Conservation (phyloP, 2,113 vertebrate genomes). For the Sapayoa aenigma region DNA sequence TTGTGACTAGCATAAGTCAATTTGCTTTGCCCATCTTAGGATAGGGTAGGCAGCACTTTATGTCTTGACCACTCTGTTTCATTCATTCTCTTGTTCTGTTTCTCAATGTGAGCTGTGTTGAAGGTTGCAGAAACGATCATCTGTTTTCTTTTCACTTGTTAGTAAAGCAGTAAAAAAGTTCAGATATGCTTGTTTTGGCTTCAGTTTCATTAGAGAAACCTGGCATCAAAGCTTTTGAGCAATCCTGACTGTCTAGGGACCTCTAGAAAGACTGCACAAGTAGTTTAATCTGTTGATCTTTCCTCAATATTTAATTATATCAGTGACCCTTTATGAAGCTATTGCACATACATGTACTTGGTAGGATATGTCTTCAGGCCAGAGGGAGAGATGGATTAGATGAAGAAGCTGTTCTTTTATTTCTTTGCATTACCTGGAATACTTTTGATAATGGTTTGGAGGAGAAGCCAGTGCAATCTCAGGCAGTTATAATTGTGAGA, state of each 20-base stretch:
- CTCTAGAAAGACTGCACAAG: neutral
- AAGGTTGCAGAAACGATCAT: neutral
- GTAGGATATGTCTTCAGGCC: neutral
- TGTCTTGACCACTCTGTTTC: neutral
- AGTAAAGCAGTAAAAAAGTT: neutral
- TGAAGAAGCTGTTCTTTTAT: neutral
- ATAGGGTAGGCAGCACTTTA: neutral
- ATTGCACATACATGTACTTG: rapidly evolving
- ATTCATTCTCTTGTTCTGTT: neutral
- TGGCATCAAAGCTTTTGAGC: neutral
- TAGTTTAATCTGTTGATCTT: neutral
- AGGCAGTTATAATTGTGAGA: neutral
- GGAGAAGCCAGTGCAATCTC: neutral
- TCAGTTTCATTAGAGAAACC: neutral
- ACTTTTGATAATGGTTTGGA: neutral
- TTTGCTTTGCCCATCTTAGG: neutral
- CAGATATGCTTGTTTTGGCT: neutral
- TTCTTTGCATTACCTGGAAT: neutral
- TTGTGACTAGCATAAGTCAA: neutral
- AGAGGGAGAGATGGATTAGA: neutral
- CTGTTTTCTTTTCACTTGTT: neutral
- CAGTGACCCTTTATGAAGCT: neutral
- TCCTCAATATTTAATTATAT: neutral
- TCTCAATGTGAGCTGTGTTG: neutral
- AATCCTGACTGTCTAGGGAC: neutral